Evolutionary conservation across 2,797 vertebrate species (phyloP), one percentile per base, ranked within the genome.

Genomic region (Pipistrellus kuhlii): DNA sequence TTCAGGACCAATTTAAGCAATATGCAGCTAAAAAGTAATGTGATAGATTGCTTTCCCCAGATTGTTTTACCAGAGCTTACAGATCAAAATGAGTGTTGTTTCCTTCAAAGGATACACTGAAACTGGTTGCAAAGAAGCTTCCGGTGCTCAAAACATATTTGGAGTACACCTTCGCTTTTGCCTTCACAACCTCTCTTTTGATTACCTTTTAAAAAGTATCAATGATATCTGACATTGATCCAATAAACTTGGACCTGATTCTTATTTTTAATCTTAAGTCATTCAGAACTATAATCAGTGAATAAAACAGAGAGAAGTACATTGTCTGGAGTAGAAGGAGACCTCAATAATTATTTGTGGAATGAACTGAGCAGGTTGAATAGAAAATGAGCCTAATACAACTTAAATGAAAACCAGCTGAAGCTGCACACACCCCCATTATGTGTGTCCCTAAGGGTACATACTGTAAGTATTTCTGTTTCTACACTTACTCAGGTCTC

Each of bases 241-340:
- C n/a, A 87, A 73, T 91, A 87, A 81, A 77, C 35, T 53, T 91
- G n/a, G 72, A 72, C 69, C 69, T 44, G 46, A 83, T 69, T 81
- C 41, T 44, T 88, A 82, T 64, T 88, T 96, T 86, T 85, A 69
- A 71, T 68, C 53, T 95, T 73, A 76, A 86, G 27, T 93, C 84
- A 86, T 72, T 81, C 41, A 82, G 76, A 94, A 82, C 72, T 72
- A 55, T 1, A 83, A 59, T 92, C 46, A 91, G 46, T 81, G 46
- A 76, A 48, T 46, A 71, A 89, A 87, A 86, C 12, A 86, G 2
- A 86, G 2, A 94, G 53, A 83, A 44, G 20, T 35, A 55, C 75
- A 80, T 30, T 68, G 10, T 76, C 55, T 81, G 11, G 13, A 81
- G 82, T 32, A 82, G 76, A 91, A 85, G 18, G 57, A 25, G 44